phyloP scores from a whole-genome alignment of 2,797 vertebrate species.

The Aldrovandia affinis region DNA sequence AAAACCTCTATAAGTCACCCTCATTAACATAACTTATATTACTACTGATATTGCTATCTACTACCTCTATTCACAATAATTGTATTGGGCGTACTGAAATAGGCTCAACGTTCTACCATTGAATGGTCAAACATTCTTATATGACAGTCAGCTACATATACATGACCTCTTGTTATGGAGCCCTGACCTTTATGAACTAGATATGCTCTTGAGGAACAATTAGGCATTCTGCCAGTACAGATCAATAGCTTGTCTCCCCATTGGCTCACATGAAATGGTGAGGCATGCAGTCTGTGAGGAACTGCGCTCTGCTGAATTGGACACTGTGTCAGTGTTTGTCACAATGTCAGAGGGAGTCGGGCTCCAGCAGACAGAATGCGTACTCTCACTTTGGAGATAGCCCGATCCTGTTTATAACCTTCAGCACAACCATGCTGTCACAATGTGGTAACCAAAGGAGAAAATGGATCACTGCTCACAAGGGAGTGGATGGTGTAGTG shows the following conservation, averaged over 20 bases:
- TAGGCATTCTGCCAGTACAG: not conserved
- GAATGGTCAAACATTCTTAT: not conserved
- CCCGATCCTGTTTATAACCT: not conserved
- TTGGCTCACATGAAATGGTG: not conserved
- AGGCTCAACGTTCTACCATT: not conserved
- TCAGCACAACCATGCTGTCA: not conserved
- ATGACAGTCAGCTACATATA: not conserved
- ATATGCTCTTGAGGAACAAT: not conserved
- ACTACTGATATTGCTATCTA: not conserved
- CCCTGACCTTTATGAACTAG: not conserved
- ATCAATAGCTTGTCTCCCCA: slow-evolving; percentile 9
- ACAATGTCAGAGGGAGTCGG: not conserved
- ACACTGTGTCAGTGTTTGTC: not conserved
- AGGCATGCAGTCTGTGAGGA: not conserved
- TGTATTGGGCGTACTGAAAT: not conserved
- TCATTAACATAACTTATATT: not conserved
- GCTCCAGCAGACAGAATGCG: not conserved
- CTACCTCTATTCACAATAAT: not conserved
- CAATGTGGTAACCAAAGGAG: not conserved
- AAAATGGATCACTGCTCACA: not conserved
- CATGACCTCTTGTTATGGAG: not conserved
- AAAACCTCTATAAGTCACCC: not conserved
- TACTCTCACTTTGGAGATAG: not conserved
- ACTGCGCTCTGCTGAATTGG: not conserved
- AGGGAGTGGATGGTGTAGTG: no score